Conservation (phyloP, 2,888 invertebrate genomes). For the Caenorhabditis sp. region DNA sequence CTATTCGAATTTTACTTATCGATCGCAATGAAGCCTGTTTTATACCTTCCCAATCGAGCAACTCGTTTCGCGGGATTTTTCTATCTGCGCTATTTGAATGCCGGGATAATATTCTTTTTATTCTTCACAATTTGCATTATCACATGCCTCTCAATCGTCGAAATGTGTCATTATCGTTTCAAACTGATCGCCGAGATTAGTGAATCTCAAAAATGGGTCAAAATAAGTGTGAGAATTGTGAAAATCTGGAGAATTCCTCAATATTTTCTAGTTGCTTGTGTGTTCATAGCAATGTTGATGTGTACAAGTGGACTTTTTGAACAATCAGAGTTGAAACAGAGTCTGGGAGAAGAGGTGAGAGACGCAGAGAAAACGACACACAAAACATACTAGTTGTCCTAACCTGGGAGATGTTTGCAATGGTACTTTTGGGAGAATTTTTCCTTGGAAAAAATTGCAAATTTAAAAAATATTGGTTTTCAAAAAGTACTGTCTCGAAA, state of each 20-base stretch:
- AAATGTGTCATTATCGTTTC: conserved; percentile 29
- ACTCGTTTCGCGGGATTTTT: conserved; percentile 18
- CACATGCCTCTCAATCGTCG: conserved; percentile 24
- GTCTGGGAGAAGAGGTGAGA: not conserved
- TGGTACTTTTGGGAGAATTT: no score
- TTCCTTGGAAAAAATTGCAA: no score
- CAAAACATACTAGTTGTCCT: no score
- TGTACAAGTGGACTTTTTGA: conserved; percentile 23
- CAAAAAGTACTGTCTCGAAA: no score
- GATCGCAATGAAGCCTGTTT: conserved; percentile 20
- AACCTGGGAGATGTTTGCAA: no score
- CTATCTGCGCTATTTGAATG: conserved; percentile 13
- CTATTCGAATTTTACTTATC: conserved; percentile 26
- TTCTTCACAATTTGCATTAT: conserved; percentile 17
- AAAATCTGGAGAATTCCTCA: not conserved
- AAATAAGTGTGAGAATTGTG: not conserved
- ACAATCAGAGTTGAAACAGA: conserved; percentile 13
- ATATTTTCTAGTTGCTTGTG: not conserved
- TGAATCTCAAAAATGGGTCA: conserved; percentile 11
- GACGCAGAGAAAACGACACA: no score
- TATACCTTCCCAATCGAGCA: conserved; percentile 19
- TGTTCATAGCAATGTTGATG: conserved; percentile 1
- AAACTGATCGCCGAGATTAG: conserved; percentile 14
- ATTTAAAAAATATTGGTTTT: no score
- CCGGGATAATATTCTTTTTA: conserved; percentile 18